Percentiles rank a stretch among this genome's conserved stretches.
Evolutionary conservation across 2,888 invertebrate genomes (phyloP).

Genomic region (Cepaea hortensis): DNA sequence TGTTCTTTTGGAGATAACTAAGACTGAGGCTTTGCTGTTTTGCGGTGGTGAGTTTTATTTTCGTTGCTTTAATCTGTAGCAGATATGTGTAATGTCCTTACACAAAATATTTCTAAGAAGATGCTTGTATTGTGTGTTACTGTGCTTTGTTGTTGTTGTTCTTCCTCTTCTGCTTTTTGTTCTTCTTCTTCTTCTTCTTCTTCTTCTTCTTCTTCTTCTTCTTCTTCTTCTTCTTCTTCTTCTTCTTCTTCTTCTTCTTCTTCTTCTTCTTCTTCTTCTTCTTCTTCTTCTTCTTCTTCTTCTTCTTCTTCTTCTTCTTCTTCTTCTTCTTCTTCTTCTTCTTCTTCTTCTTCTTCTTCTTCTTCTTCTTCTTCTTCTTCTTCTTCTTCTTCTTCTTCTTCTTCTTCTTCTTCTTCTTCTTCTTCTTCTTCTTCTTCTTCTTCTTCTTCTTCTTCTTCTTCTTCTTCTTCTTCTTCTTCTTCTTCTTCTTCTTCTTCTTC

Average conservation of each 20-base stretch:
- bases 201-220: conserved; percentile 18
- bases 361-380: neutral
- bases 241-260: conserved; percentile 11
- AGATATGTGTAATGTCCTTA: too few species aligned
- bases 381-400: neutral
- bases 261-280: conserved; percentile 21
- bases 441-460: neutral
- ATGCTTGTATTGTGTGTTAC: too few species aligned
- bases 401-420: neutral
- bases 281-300: conserved; percentile 20
- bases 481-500: neutral
- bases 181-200: neutral
- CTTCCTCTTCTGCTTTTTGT: too few species aligned
- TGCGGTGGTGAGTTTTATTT: too few species aligned
- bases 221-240: conserved; percentile 1
- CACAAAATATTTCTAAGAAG: too few species aligned
- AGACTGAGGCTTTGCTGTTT: too few species aligned
- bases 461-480: neutral
- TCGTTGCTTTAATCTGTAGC: too few species aligned
- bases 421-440: conserved; percentile 4
- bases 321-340: neutral
- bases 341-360: conserved; percentile 19
- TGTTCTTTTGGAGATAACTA: too few species aligned
- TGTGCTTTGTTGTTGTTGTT: too few species aligned
- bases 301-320: neutral